Evolutionary conservation across 1,140 invertebrate species (phyloP), one percentile per base, ranked within the genome.

Genomic region (Zaprionus taronus): DNA sequence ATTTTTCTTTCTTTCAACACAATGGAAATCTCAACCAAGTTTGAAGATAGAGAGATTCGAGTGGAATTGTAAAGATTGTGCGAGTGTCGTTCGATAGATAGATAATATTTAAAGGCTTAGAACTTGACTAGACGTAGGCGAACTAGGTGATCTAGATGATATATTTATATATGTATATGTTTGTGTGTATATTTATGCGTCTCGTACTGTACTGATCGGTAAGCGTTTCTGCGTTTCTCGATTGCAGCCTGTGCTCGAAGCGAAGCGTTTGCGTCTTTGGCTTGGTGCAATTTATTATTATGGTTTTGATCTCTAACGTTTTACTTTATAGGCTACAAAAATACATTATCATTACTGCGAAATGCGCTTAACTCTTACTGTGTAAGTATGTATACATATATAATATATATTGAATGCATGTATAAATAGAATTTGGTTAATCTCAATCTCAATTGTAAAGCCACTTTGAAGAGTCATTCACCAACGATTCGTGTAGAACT

Each of bases 401-500:
- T 34, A 15, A 60, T 44, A 28, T 36, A 31, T 69, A 12, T 44
- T 68, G 31, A 66, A 72, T 73, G 64, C 60, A 72, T 72, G 65
- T 74, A 79, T 76, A 63, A 91, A 89, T 86, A 91, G 61, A 80
- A 90, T 90, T 89, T 77, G 81, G 72, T 87, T 84, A 72, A 81
- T 87, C 70, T 84, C 71, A 84, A 78, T 81, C 47, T 51, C 47
- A 51, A 78, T 79, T 58, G 72, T 84, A 80, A 89, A 85, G 86
- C 76, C 85, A 85, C 85, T 73, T 81, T 69, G 44, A 73, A 64
- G 68, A 57, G 53, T 73, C 62, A 22, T 41, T 89, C 70, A 91
- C 87, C 86, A 91, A 47, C 89, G 91, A 86, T 90, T 92, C 53
- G 69, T 70, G 62, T 92, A 92, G 83, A 93, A 91, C 86, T 89